phyloP scores from a whole-genome alignment of 2,797 vertebrate genomes.

The Aselliscus stoliczkanus region DNA sequence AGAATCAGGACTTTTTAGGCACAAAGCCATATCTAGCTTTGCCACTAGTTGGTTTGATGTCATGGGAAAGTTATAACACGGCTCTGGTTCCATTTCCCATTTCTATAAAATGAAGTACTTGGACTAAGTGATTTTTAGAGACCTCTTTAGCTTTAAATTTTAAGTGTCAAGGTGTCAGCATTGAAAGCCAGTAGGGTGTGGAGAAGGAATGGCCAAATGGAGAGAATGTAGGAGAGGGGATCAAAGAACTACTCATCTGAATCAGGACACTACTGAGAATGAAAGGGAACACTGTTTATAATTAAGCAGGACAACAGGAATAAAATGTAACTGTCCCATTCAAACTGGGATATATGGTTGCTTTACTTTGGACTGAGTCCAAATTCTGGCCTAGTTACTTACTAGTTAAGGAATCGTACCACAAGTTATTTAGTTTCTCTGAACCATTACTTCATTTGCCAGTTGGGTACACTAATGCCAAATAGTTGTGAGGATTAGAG shows the following conservation, averaged over 20 bases:
- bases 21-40: not conserved
- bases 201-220: not conserved
- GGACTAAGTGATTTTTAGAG: not conserved
- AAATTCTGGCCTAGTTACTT: not conserved
- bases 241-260: not conserved
- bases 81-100: not conserved
- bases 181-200: not conserved
- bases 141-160: not conserved
- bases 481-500: not conserved
- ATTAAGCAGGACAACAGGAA: not conserved
- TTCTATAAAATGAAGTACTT: not conserved
- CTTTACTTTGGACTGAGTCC: not conserved
- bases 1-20: not conserved
- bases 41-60: not conserved
- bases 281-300: not conserved
- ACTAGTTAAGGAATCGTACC: not conserved
- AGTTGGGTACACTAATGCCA: not conserved
- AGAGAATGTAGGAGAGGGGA: not conserved
- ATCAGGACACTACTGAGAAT: not conserved
- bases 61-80: not conserved
- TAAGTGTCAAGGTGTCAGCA: not conserved
- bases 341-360: not conserved
- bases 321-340: not conserved
- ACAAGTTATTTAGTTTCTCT: not conserved
- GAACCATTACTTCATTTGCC: not conserved